Conservation (phyloP, 2,113 vertebrate species). For the Xiphophorus hellerii region DNA sequence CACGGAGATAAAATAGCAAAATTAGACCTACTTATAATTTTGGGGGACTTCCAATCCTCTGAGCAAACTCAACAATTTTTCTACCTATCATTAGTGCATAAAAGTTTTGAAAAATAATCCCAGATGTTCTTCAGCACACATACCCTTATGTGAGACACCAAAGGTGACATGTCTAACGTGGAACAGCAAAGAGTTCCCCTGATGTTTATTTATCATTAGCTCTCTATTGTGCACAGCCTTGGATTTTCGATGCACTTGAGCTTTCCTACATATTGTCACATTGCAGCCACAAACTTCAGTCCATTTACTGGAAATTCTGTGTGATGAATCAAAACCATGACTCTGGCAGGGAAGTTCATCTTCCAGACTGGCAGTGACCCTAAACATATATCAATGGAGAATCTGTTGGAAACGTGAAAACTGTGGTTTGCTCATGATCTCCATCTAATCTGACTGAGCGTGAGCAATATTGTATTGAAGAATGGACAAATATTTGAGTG, state of each 20-base stretch:
- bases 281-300: not conserved
- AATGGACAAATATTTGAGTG: too few relatives aligned
- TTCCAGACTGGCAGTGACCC: not conserved
- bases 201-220: not conserved
- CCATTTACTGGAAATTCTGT: not conserved
- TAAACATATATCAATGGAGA: not conserved
- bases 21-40: conserved; percentile 68
- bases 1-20: conserved; percentile 62
- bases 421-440: too few relatives aligned
- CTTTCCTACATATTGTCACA: not conserved
- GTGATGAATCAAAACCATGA: not conserved
- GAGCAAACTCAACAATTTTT: conserved; percentile 37
- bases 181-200: not conserved
- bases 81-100: conserved; percentile 42
- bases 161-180: conserved; percentile 39
- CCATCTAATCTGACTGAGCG: too few relatives aligned
- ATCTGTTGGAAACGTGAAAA: not conserved
- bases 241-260: too few relatives aligned
- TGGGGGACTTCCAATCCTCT: conserved; percentile 40
- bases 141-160: conserved; percentile 35
- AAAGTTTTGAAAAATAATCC: conserved; percentile 41
- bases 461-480: not conserved
- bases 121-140: not conserved
- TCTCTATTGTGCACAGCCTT: not conserved
- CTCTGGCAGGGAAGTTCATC: not conserved